A percentile compares a stretch with the other conserved stretches of the same genome.
phyloP scores from a whole-genome alignment of 1,140 invertebrate species.

The Drosophila ficusphila region DNA sequence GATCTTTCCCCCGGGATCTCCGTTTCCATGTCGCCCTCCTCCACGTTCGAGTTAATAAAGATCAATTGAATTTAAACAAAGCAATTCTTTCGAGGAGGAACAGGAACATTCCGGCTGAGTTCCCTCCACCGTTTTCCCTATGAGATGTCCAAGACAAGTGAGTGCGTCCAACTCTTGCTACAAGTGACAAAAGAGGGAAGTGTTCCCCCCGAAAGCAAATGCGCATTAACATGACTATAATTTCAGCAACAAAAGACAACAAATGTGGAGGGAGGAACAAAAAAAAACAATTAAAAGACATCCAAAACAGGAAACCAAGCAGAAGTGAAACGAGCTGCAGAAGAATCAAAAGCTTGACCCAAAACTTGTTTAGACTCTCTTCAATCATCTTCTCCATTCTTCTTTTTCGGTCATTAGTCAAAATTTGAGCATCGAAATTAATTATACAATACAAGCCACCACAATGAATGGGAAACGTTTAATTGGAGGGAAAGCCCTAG shows the following conservation, averaged over 20 bases:
- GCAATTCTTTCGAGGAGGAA: slow-evolving; percentile 32
- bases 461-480: slow-evolving; percentile 74
- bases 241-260: slow-evolving; percentile 21
- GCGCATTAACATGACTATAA: slow-evolving; percentile 68
- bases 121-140: not conserved
- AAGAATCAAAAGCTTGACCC: slow-evolving; percentile 12
- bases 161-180: slow-evolving; percentile 34
- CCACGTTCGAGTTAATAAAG: slow-evolving; percentile 63
- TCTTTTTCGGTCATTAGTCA: slow-evolving; percentile 69
- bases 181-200: slow-evolving; percentile 81
- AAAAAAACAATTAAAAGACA: slow-evolving; percentile 70
- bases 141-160: slow-evolving; percentile 49
- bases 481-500: slow-evolving; percentile 73
- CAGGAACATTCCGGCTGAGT: not conserved
- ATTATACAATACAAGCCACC: slow-evolving; percentile 49
- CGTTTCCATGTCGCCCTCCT: not conserved
- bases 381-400: slow-evolving; percentile 46
- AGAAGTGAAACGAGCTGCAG: slow-evolving; percentile 26
- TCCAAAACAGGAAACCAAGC: slow-evolving; percentile 50
- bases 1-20: slow-evolving; percentile 24
- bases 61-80: slow-evolving; percentile 83
- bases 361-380: slow-evolving; percentile 15
- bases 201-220: slow-evolving; percentile 39
- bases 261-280: slow-evolving; percentile 65
- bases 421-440: slow-evolving; percentile 68